Conservation (phyloP, 1,140 invertebrate species). For the Steinernema khuongi region DNA sequence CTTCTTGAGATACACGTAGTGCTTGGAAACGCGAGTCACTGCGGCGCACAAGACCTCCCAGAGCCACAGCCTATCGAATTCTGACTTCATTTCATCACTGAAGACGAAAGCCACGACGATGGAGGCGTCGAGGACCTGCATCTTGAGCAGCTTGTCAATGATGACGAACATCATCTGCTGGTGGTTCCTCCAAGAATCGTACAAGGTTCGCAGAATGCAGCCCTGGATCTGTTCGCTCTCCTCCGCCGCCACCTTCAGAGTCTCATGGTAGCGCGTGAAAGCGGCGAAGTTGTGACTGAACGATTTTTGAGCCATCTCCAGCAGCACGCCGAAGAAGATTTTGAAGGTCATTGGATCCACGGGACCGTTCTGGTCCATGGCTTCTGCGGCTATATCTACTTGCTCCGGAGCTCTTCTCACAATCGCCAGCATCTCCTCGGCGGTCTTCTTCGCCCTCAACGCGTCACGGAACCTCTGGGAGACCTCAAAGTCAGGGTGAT, state of each 20-base stretch:
- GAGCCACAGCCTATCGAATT: conserved; percentile 75
- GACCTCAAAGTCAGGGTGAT: conserved; percentile 73
- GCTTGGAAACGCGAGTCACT: not conserved
- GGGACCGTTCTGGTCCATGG: conserved; percentile 19
- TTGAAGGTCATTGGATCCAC: conserved; percentile 71
- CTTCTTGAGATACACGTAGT: conserved; percentile 8
- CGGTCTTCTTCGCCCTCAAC: conserved; percentile 77
- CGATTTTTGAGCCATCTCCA: conserved; percentile 88
- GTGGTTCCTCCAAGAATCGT: conserved; percentile 86
- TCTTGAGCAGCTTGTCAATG: conserved; percentile 93
- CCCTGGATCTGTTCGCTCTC: conserved; percentile 86
- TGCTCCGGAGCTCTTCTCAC: conserved; percentile 64
- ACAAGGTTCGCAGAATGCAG: conserved; percentile 83
- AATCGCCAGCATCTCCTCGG: conserved; percentile 82
- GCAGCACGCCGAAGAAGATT: conserved; percentile 86
- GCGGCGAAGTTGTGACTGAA: conserved; percentile 96
- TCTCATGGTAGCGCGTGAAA: conserved; percentile 85
- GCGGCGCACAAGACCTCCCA: conserved; percentile 4
- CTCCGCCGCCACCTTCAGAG: conserved; percentile 70
- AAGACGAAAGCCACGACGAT: conserved; percentile 98
- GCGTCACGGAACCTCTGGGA: conserved; percentile 77
- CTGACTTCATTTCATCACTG: conserved; percentile 84
- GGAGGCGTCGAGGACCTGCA: conserved; percentile 89
- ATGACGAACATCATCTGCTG: conserved; percentile 94
- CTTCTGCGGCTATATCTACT: conserved; percentile 8